Base-by-base conservation (phyloP, 2,888 invertebrate genomes). In the Cheilosia urbana region DNA sequence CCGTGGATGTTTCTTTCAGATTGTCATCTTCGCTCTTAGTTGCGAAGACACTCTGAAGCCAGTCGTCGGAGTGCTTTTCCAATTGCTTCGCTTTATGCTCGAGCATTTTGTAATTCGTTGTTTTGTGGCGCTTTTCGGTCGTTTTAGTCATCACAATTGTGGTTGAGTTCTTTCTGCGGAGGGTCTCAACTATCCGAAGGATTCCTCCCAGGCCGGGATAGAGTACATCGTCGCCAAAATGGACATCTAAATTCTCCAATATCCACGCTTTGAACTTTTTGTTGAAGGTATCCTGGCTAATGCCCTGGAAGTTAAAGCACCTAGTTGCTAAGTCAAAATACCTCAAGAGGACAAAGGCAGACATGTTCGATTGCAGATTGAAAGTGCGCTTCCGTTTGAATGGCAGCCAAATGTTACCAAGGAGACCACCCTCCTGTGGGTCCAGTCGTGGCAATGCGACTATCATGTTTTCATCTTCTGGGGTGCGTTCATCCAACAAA, bases 131-230 rank as follows among this genome's bases (percentile, higher is more conserved):
- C 30, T 78, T 79, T 51, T 58, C 9, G 17, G 51, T 30, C 4
- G 19, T 45, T 47, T 58, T 73, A 0, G 65, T 0, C 15, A 49
- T 6, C 2, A 58, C n/a, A 2, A 72, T 15, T 13, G 17, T 24
- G 19, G 57, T 27, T 2, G 4, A 69, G 15, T 17, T 69, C 21
- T 55, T 75, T 42, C 17, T 69, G 45, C 45, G 89, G 21, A 90
- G 60, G 15, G 89, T 88, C 79, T 91, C 90, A 7, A 89, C 80
- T 53, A 92, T 88, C 77, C 91, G 88, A 15, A 92, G 71, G 0
- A 91, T 80, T 1, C 90, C 91, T 0, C 92, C 92, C 2, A 92
- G 81, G 0, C 92, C 92, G 0, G 92, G 92, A 88, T 92, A 92
- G 60, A 92, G 90, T 21, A 89, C 60, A 1, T 91, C 90, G 85